These are phyloP conservation scores for Mionectes macconnelli DNA, from an alignment of 2,113 vertebrate genomes.

Conservation along the genomic window DNA sequence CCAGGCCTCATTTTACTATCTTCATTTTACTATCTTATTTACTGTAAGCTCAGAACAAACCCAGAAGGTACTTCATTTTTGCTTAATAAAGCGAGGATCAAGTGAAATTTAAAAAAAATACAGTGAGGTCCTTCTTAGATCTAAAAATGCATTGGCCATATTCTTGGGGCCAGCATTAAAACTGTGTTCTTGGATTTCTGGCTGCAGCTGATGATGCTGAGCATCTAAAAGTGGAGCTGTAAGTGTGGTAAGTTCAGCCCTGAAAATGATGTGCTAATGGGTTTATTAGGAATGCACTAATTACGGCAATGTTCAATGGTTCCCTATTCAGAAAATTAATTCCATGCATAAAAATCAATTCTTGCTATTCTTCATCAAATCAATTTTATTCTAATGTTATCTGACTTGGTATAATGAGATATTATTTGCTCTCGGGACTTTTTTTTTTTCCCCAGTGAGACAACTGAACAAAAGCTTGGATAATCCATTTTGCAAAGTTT, in stretches of 20 bases:
- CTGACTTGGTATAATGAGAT: background rate
- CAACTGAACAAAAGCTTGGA: background rate
- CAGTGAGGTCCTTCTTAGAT: background rate
- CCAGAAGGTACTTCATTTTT: background rate
- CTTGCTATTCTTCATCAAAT: background rate
- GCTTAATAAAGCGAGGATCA: background rate
- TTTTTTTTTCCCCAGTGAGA: background rate
- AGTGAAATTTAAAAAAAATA: background rate
- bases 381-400: background rate
- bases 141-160: background rate
- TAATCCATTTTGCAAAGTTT: background rate
- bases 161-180: background rate
- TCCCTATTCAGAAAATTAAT: background rate
- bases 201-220: background rate
- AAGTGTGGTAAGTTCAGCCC: background rate
- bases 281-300: background rate
- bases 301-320: background rate
- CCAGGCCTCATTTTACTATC: background rate
- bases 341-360: background rate
- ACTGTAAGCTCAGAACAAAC: background rate
- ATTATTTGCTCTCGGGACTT: background rate
- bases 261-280: background rate
- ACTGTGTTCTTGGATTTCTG: background rate
- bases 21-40: background rate
- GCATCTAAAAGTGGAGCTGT: background rate